Evolutionary conservation across 1,140 invertebrate genomes (phyloP).

Genomic region (Orchesella cincta): DNA sequence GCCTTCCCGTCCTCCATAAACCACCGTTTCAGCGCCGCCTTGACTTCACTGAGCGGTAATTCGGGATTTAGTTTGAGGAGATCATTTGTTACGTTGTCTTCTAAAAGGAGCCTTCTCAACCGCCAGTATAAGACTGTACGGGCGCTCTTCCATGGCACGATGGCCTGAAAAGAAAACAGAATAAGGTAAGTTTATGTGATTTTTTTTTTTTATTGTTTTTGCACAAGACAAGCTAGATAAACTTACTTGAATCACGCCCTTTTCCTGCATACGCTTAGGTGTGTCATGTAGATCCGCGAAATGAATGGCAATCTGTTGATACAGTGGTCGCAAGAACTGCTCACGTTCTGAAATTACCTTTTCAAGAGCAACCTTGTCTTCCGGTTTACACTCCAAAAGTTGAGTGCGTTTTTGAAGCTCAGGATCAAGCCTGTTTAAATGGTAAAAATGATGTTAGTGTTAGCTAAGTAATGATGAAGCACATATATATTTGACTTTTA

Average conservation of each 20-base stretch:
- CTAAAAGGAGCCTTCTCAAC: slow-evolving; percentile 73
- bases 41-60: slow-evolving; percentile 66
- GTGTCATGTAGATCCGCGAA: slow-evolving; percentile 99
- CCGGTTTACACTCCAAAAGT: slow-evolving; percentile 55
- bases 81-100: slow-evolving; percentile 73
- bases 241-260: slow-evolving; percentile 80
- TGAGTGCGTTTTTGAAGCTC: slow-evolving; percentile 56
- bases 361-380: slow-evolving; percentile 67
- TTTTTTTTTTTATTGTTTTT: no score
- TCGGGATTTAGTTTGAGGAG: slow-evolving; percentile 69
- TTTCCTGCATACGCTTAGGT: slow-evolving; percentile 93
- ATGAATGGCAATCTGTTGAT: slow-evolving; percentile 89
- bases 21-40: slow-evolving; percentile 87
- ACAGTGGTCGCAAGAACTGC: slow-evolving; percentile 77
- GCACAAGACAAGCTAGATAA: no score
- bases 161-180: slow-evolving; percentile 64
- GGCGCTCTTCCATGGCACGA: slow-evolving; percentile 83
- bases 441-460: no score
- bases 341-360: slow-evolving; percentile 74
- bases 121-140: slow-evolving; percentile 84
- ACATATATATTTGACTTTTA: not conserved
- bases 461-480: not conserved
- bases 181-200: no score
- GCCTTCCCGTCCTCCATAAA: slow-evolving; percentile 89
- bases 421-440: slow-evolving; percentile 36